These are phyloP conservation scores for Gymnogyps californianus DNA, from an alignment of 2,113 vertebrate species.

Conservation along the genomic window DNA sequence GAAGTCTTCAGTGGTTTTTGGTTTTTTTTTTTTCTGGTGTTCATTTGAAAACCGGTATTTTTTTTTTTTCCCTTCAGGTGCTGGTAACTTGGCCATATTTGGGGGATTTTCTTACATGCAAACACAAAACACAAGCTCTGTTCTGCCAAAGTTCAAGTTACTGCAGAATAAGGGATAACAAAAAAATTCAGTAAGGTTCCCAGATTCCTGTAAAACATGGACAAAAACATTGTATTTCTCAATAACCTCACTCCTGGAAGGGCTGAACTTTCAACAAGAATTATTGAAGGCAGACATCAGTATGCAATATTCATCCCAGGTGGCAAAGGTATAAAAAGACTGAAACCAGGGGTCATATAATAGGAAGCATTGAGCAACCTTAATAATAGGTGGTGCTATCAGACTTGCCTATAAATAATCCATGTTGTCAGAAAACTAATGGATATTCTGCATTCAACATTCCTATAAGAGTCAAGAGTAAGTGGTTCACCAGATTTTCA, in stretches of 20 bases:
- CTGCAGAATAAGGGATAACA: neutral
- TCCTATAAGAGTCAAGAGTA: slow-evolving; percentile 12
- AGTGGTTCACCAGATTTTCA: slow-evolving; percentile 42
- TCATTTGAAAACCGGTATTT: neutral
- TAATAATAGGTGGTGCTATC: slow-evolving; percentile 38
- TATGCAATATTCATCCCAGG: slow-evolving; percentile 1
- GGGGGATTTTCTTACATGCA: neutral
- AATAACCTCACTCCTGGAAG: neutral
- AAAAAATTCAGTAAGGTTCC: neutral
- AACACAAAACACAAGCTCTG: neutral
- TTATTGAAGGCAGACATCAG: neutral
- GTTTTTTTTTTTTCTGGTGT: neutral
- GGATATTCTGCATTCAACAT: slow-evolving; percentile 23
- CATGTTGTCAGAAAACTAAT: slow-evolving; percentile 42
- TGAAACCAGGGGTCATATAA: neutral
- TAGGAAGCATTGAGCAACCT: slow-evolving; percentile 24
- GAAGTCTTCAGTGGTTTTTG: neutral
- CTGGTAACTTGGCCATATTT: neutral
- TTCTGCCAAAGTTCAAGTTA: neutral
- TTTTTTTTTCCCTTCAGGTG: neutral
- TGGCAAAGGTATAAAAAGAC: neutral
- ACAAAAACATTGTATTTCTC: neutral
- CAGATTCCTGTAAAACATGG: neutral
- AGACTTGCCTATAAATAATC: slow-evolving; percentile 47
- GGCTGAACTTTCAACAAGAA: neutral